Conservation (phyloP, 2,888 invertebrate genomes). For the Polydrusus pterygomalis region DNA sequence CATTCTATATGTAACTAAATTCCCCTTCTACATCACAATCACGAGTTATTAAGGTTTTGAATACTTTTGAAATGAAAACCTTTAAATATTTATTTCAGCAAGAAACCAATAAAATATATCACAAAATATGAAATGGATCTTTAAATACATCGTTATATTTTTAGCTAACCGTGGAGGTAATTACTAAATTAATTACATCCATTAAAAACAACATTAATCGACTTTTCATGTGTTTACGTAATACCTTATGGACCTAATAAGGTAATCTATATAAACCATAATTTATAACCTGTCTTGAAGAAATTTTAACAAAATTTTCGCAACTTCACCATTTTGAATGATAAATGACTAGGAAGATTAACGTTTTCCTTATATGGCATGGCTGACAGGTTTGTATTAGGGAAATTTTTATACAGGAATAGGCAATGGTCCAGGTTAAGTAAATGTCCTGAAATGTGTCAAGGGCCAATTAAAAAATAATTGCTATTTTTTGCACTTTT, state of each 20-base stretch:
- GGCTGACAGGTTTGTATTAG: neutral
- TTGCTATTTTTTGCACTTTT: no score
- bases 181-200: slow-evolving; percentile 13
- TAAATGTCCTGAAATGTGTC: no score
- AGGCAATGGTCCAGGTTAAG: no score
- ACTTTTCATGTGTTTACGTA: slow-evolving; percentile 21
- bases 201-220: slow-evolving; percentile 24
- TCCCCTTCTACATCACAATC: no score
- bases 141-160: neutral
- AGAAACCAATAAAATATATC: neutral
- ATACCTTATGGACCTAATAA: slow-evolving; percentile 21
- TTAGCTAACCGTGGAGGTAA: slow-evolving; percentile 2
- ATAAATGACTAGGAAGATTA: slow-evolving; percentile 16
- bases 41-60: neutral
- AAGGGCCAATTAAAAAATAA: no score
- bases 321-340: slow-evolving; percentile 9
- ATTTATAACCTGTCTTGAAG: slow-evolving; percentile 28
- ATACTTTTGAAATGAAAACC: no score
- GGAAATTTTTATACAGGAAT: slow-evolving; percentile 1
- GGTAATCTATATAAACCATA: slow-evolving; percentile 22
- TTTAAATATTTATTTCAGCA: no score
- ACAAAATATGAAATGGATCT: no score
- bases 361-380: slow-evolving; percentile 12
- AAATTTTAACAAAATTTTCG: slow-evolving; percentile 24
- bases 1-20: no score